A percentile compares a stretch with the other conserved stretches of the same genome.
Evolutionary conservation across 2,113 vertebrate species (phyloP).

Genomic region (Hystrix brachyura): DNA sequence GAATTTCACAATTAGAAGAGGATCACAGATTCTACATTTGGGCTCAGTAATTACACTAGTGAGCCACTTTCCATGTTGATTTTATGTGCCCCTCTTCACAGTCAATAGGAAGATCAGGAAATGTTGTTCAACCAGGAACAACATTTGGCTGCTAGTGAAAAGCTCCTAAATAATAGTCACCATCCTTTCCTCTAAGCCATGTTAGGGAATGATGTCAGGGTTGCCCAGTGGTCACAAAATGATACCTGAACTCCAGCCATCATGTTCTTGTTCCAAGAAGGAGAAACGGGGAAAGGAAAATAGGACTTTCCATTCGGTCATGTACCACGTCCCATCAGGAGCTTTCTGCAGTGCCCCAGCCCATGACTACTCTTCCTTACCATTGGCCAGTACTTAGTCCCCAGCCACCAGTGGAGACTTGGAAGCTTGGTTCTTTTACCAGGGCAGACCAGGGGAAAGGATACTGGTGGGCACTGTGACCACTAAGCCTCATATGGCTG

Average conservation of each 20-base stretch:
- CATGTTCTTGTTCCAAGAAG: not conserved
- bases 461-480: not conserved
- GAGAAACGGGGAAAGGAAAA: not conserved
- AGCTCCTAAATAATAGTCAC: not conserved
- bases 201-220: not conserved
- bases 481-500: not conserved
- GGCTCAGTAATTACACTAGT: not conserved
- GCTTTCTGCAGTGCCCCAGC: not conserved
- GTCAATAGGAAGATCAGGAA: not conserved
- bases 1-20: constrained; percentile 7
- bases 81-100: not conserved
- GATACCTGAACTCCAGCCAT: not conserved
- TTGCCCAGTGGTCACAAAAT: not conserved
- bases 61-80: not conserved
- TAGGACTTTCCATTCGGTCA: not conserved
- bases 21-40: not conserved
- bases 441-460: not conserved
- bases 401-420: not conserved
- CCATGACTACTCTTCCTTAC: not conserved
- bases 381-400: not conserved
- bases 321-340: not conserved
- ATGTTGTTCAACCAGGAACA: not conserved
- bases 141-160: not conserved
- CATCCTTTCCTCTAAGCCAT: not conserved
- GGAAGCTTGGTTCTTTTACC: not conserved